Base-by-base conservation (phyloP, 1,140 invertebrate species). In the Steinernema khuongi region DNA sequence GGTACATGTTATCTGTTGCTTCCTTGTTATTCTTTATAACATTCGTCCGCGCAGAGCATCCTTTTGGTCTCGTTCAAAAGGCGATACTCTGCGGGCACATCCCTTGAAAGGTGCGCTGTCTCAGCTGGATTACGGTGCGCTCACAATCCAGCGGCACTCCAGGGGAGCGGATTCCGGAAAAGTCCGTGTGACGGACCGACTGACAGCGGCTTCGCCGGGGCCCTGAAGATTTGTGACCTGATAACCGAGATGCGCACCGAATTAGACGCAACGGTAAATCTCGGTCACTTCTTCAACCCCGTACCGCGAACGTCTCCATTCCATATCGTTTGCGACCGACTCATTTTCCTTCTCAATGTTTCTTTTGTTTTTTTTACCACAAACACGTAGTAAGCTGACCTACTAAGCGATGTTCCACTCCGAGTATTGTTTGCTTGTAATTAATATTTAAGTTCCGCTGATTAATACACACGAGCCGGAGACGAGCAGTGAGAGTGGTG, bases 21-120 rank as follows among this genome's bases (percentile, higher is more conserved):
- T 60, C 50, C 50, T 60, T 60, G 50, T 60, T 60, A 60, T 60
- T 60, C 50, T 60, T 60, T 60, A 60, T 60, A 60, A 60, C 50
- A 60, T 60, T 60, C 50, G 36, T n/a, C 7, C 36, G 19, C 50
- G 50, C 14, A 26, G 50, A 60, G 50, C 50, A 60, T 60, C 50
- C 50, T 60, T 22, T 60, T 60, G 7, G n/a, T 22, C 14, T n/a
- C 4, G 19, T 60, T 60, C 11, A 60, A 60, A 60, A 60, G 50
- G 50, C 14, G 50, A 60, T 14, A n/a, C 14, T 22, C 14, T 22
- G 50, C 50, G 26, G 26, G 19, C 50, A 2, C 50, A 7, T 14
- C 4, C 50, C 26, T 60, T n/a, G n/a, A 41, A 11, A 7, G 7
- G 36, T 60, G 14, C 11, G 11, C 11, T 60, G 50, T 60, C 50